These are phyloP conservation scores for Drosophila baimaii DNA, from an alignment of 1,140 invertebrate species.

Conservation along the genomic window DNA sequence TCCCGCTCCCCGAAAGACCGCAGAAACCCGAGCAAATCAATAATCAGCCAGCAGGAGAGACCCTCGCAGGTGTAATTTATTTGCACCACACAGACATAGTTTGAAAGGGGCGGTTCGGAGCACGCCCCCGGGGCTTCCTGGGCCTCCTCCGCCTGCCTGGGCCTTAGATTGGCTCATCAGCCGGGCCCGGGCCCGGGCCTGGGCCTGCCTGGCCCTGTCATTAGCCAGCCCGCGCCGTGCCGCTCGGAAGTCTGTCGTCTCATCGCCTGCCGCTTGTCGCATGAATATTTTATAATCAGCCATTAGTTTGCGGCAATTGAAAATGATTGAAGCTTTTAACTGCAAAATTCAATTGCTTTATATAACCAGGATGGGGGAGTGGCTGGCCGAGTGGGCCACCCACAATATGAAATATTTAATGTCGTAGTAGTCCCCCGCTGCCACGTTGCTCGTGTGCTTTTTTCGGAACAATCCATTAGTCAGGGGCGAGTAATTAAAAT, in stretches of 20 bases:
- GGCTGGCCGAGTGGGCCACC: neutral
- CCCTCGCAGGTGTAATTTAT: constrained; percentile 61
- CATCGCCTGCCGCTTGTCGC: constrained; percentile 63
- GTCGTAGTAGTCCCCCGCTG: constrained; percentile 17
- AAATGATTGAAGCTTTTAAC: constrained; percentile 83
- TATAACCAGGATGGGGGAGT: constrained; percentile 19
- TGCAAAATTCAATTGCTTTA: constrained; percentile 80
- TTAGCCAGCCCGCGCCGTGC: constrained; percentile 51
- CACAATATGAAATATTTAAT: constrained; percentile 75
- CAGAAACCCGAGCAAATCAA: constrained; percentile 73
- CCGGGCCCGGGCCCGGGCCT: neutral
- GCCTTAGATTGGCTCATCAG: constrained; percentile 69
- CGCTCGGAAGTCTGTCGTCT: constrained; percentile 38
- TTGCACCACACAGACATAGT: constrained; percentile 47
- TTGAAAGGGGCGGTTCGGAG: constrained; percentile 21
- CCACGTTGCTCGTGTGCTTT: constrained; percentile 21
- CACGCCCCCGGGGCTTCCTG: constrained; percentile 42
- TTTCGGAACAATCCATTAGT: constrained; percentile 73
- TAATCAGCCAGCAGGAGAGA: constrained; percentile 51
- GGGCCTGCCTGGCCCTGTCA: constrained; percentile 40
- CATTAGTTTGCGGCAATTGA: constrained; percentile 82
- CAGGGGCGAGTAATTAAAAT: constrained; percentile 79
- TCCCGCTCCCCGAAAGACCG: constrained; percentile 29
- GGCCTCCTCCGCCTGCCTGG: constrained; percentile 11
- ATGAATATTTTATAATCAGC: constrained; percentile 82